Evolutionary conservation across 2,888 invertebrate species (phyloP), one percentile per base, ranked within the genome.

Genomic region (Buathra laborator): DNA sequence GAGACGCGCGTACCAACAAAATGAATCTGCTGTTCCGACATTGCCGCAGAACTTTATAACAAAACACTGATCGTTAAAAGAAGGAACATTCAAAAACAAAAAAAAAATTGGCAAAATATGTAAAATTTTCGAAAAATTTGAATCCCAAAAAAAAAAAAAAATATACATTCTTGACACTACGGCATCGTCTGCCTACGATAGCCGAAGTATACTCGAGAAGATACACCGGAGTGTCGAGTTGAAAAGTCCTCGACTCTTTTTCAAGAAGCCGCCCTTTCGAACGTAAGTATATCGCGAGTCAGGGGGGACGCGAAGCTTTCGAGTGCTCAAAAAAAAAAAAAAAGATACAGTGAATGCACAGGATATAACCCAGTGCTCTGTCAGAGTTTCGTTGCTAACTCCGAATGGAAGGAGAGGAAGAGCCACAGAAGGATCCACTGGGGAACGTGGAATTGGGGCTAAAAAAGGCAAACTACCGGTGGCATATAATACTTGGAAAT

Each of bases 391-490:
- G 66, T 48, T 74, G 51, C 72, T 64, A 14, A 51, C 78, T 64
- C 68, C 19, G n/a, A 51, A 56, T 53, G 53, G 62, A 82, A 84
- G 79, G 32, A 74, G 44, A 10, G 32, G 67, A 59, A 62, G 56
- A 59, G 66, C 74, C 51, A 56, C 44, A 67, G 75, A 85, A 75
- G 76, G 82, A 74, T 53, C 62, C 82, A 71, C 80, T 16, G 80
- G 82, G 86, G 67, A 80, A 77, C 62, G 59, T 70, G 77, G 84
- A 87, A 88, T 88, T 83, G 86, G 88, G 87, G 81, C 84, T 89
- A 86, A 87, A 89, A 85, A 81, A 74, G 72, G 68, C 48, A 51
- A 85, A 82, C 71, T 64, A 83, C 74, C 81, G 71, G 67, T 78
- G 75, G 53, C 74, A 68, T 70, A 81, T 67, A 71, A 82, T 77